A percentile compares a stretch with the other conserved stretches of the same genome.
phyloP scores from a whole-genome alignment of 35 echinoderm and acorn worm genomes.

The Lytechinus variegatus region DNA sequence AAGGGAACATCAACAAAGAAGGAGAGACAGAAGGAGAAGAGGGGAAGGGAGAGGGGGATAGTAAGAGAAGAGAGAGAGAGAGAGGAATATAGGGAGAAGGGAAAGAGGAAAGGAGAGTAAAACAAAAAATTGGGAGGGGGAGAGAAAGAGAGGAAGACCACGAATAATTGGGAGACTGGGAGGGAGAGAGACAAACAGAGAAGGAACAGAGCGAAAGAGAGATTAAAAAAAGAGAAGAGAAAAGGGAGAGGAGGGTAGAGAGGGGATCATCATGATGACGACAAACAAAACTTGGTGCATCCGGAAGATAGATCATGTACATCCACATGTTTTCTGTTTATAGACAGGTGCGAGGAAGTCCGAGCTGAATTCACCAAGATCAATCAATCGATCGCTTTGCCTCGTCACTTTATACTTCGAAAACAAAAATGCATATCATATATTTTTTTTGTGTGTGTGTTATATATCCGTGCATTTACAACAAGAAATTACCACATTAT shows the following conservation, averaged over 20 bases:
- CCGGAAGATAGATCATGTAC: neutral
- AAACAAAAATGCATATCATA: slow-evolving; percentile 6
- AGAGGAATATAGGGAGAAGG: neutral
- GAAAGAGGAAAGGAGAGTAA: neutral
- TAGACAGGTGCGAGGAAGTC: neutral
- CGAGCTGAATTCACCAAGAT: neutral
- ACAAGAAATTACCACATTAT: too few species aligned
- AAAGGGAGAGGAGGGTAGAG: neutral
- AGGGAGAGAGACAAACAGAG: neutral
- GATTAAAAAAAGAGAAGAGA: neutral
- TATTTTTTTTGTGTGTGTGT: neutral
- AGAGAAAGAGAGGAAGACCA: neutral
- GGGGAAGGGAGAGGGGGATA: neutral
- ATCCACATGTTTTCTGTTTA: neutral
- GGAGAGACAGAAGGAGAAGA: neutral
- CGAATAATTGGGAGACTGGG: neutral
- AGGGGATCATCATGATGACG: neutral
- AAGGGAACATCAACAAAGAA: neutral
- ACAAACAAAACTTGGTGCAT: neutral
- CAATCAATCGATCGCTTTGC: neutral
- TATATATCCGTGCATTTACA: too few species aligned
- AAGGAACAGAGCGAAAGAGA: neutral
- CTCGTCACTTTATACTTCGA: neutral
- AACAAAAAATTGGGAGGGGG: neutral
- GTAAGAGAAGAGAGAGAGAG: neutral